A percentile compares a stretch with the other conserved stretches of the same genome.
These are phyloP conservation scores for Brachyrhaphis roseni DNA, from an alignment of 2,797 vertebrate species.

Conservation along the genomic window DNA sequence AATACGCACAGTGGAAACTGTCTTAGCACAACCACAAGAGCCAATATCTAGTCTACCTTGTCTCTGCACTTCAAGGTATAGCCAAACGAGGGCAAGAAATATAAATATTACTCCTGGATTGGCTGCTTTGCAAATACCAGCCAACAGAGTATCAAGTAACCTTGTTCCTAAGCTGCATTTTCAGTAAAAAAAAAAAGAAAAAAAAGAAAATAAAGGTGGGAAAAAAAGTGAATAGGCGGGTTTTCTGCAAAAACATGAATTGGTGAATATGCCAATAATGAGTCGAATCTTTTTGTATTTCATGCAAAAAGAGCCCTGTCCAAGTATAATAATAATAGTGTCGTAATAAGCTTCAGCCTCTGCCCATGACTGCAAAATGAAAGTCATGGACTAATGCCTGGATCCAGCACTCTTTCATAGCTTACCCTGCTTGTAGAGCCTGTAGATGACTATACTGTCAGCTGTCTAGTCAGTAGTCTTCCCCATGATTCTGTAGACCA, in stretches of 20 bases:
- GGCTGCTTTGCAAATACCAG: background rate
- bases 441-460: background rate
- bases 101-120: background rate
- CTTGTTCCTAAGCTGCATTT: background rate
- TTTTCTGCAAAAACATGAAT: background rate
- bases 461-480: background rate
- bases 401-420: background rate
- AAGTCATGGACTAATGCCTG: too few relatives aligned
- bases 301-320: background rate
- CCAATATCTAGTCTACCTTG: background rate
- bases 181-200: background rate
- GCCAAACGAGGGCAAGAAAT: background rate
- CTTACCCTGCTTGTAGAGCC: background rate
- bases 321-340: background rate
- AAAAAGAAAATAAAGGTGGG: background rate
- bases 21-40: background rate
- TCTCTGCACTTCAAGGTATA: background rate
- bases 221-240: background rate
- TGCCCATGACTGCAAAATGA: background rate
- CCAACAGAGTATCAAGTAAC: background rate
- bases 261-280: background rate
- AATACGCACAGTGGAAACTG: background rate
- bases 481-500: background rate
- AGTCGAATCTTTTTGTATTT: background rate
- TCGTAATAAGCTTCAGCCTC: background rate